phyloP scores from a whole-genome alignment of 2,797 vertebrate species.

The Antrozous pallidus region DNA sequence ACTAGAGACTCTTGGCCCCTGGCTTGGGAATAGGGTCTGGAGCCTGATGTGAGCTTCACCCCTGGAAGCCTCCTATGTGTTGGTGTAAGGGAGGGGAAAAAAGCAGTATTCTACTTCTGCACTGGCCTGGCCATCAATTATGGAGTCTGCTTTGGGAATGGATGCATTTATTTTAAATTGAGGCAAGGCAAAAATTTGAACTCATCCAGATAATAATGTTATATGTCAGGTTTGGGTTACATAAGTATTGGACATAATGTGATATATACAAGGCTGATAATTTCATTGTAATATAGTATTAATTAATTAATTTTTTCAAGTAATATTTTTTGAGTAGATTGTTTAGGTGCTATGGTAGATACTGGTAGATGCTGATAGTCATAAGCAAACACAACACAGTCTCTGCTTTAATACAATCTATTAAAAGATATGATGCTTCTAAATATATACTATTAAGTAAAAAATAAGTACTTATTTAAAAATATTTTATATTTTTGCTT shows the following conservation, averaged over 20 bases:
- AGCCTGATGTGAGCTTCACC: not conserved
- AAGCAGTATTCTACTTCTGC: not conserved
- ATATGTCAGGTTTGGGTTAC: not conserved
- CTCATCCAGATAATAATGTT: not conserved
- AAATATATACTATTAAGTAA: not conserved
- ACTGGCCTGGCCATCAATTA: not conserved
- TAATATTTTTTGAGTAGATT: not conserved
- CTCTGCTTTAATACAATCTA: not conserved
- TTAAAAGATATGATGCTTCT: not conserved
- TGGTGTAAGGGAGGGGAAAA: not conserved
- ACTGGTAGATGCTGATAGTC: not conserved
- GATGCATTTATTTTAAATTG: constrained; percentile 14
- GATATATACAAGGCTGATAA: not conserved
- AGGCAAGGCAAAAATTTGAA: not conserved
- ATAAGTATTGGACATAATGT: not conserved
- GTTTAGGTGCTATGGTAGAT: not conserved
- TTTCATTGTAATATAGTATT: not conserved
- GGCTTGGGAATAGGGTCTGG: not conserved
- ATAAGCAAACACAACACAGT: not conserved
- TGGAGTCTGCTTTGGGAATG: not conserved
- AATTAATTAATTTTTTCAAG: not conserved
- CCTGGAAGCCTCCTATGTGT: not conserved
- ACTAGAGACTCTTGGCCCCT: not conserved
- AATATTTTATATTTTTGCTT: not conserved
- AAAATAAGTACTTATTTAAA: constrained; percentile 18